Base-by-base conservation (phyloP, 2,888 invertebrate genomes). In the Molorchus minor region DNA sequence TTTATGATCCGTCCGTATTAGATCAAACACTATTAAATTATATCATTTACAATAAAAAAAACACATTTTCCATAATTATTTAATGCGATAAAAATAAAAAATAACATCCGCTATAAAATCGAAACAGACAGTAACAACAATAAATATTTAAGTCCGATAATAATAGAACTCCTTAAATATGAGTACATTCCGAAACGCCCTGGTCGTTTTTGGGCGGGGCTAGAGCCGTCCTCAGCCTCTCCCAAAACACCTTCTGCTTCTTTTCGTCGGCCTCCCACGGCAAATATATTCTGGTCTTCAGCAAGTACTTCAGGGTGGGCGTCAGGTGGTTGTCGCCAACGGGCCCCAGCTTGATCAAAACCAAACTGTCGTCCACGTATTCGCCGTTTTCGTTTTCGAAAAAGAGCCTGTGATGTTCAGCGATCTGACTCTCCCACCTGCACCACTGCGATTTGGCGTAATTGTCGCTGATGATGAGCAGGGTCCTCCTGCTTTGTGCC, bases 361-460 rank as follows among this genome's bases (percentile, higher is more conserved):
- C 83, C 53, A 89, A 74, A 2, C 86, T 84, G 66, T 87, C 86
- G 56, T 85, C 84, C 0, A 80, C 76, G 0, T 81, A 84, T 1
- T 85, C 84, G 1, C 79, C 79, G 33, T 73, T 60, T 35, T 73
- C 73, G 58, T 86, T 84, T 69, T 86, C 84, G 19, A 85, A 80
- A 64, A 87, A 86, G 56, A 87, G 77, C 54, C 88, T 82, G 65
- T 88, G 86, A 71, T 88, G 85, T 67, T 89, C 87, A 0, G 88
- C 88, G 16, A 89, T 80, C 68, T 88, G 87, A 8, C 88, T 86
- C 72, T 90, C 90, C 85, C 88, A 87, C 33, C 87, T 81, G 72
- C 88, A 88, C 91, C 91, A 91, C 57, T 89, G 88, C 19, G 89
- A 88, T 69, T 86, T 85, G 0, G 88, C 86, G 75, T 89, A 91